phyloP scores from a whole-genome alignment of 2,113 vertebrate species.

The Sinocyclocheilus maitianheensis region DNA sequence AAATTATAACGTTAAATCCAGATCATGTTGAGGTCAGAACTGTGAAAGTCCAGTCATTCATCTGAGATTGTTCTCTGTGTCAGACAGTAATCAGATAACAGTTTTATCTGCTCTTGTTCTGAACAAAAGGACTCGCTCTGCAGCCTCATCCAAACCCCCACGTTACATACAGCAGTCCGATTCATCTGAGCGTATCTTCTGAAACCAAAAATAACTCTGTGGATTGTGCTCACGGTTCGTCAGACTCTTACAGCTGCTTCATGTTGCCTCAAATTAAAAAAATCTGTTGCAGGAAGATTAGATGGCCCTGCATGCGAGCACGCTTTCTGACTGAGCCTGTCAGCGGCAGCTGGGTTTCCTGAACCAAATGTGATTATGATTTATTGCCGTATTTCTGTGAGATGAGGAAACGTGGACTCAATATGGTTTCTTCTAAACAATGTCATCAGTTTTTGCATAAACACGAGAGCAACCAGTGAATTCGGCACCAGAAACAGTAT shows the following conservation, averaged over 20 bases:
- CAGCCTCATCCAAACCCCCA: not conserved
- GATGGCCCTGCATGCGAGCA: not conserved
- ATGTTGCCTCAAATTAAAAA: not conserved
- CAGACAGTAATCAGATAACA: not conserved
- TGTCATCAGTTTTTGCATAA: not conserved
- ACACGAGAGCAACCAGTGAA: not conserved
- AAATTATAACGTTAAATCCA: not conserved
- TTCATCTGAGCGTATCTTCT: too few relatives aligned
- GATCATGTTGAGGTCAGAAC: not conserved
- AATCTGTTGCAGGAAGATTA: constrained; percentile 13
- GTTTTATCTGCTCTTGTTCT: not conserved
- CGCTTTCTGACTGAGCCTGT: not conserved
- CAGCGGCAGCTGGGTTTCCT: constrained; percentile 3
- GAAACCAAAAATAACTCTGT: not conserved
- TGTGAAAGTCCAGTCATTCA: not conserved
- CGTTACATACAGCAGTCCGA: not conserved
- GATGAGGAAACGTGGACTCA: not conserved
- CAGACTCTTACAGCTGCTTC: not conserved
- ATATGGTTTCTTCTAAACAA: constrained; percentile 5
- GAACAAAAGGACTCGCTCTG: not conserved
- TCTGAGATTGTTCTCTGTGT: not conserved
- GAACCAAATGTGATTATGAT: constrained; percentile 11
- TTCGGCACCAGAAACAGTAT: too few relatives aligned
- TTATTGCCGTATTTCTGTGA: not conserved
- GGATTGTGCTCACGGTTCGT: not conserved